A percentile compares a stretch with the other conserved stretches of the same genome.
These are phyloP conservation scores for Zelleria hepariella DNA, from an alignment of 2,888 invertebrate species.

Conservation along the genomic window DNA sequence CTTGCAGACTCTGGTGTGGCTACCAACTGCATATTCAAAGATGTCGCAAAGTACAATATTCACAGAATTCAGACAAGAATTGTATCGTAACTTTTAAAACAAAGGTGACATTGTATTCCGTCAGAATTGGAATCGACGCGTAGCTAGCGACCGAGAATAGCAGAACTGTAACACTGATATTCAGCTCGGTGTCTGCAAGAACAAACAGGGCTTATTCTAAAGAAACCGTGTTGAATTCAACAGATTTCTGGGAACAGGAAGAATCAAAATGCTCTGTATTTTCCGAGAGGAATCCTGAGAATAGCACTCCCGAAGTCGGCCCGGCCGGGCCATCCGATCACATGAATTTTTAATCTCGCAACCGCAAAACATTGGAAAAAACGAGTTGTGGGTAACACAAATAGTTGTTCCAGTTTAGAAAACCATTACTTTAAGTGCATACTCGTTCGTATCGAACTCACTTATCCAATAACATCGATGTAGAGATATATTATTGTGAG, in stretches of 20 bases:
- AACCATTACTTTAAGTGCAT: conserved; percentile 54
- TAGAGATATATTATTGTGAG: neutral
- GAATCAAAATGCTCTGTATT: neutral
- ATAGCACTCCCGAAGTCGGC: conserved; percentile 16
- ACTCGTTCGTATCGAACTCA: conserved; percentile 13
- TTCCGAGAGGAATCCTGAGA: conserved; percentile 5
- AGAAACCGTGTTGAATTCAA: neutral
- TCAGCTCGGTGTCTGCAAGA: conserved; percentile 17
- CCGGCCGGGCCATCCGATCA: conserved; percentile 28
- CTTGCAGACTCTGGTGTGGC: no score
- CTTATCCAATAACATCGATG: neutral
- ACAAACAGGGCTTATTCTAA: conserved; percentile 8
- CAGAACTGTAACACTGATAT: conserved; percentile 25
- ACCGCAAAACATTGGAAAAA: conserved; percentile 31
- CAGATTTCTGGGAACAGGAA: neutral
- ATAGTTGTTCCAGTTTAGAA: conserved; percentile 31
- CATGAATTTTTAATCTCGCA: conserved; percentile 43
- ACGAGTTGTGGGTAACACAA: conserved; percentile 19
- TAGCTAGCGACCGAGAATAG: conserved; percentile 15
- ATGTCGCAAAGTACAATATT: no score
- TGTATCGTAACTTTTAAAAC: neutral
- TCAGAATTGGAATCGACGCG: neutral
- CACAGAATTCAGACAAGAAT: no score
- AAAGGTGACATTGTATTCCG: neutral
- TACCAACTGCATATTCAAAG: no score